phyloP scores from a whole-genome alignment of 2,888 invertebrate species.

The Spialia ferax region DNA sequence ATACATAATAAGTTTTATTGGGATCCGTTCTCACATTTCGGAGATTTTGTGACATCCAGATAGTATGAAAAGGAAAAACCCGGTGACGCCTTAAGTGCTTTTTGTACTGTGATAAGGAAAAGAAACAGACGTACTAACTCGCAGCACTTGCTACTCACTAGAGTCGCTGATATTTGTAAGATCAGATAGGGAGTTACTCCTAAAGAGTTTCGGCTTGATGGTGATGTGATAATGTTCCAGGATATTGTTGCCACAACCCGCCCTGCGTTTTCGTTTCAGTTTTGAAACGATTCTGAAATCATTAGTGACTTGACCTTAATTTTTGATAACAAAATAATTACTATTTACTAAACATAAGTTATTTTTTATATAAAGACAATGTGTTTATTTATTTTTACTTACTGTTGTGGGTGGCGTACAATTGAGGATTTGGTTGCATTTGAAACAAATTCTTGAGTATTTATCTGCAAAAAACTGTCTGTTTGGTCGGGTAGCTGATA shows the following conservation, averaged over 20 bases:
- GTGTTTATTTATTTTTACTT: too few relatives aligned
- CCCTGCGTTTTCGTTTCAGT: conserved; percentile 59
- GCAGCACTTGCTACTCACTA: conserved; percentile 67
- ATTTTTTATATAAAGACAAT: neutral
- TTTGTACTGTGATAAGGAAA: conserved; percentile 5
- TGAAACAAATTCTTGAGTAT: conserved; percentile 62
- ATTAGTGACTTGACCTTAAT: neutral
- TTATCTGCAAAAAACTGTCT: conserved; percentile 56
- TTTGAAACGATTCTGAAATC: conserved; percentile 45
- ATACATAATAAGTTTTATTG: too few relatives aligned
- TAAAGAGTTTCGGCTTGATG: conserved; percentile 71
- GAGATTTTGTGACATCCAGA: too few relatives aligned
- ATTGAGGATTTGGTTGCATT: conserved; percentile 61
- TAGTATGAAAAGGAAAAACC: too few relatives aligned
- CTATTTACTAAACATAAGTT: neutral
- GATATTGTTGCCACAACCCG: conserved; percentile 56
- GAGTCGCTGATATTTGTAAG: conserved; percentile 67
- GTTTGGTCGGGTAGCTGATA: neutral
- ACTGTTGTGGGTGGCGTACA: conserved; percentile 59
- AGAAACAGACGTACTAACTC: conserved; percentile 28
- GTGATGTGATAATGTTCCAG: conserved; percentile 76
- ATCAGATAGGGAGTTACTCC: conserved; percentile 74
- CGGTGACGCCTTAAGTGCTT: too few relatives aligned
- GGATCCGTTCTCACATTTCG: too few relatives aligned
- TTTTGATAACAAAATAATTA: too few relatives aligned